A percentile compares a stretch with the other conserved stretches of the same genome.
Conservation (phyloP, 1,140 invertebrate species). For the Lethrus apterus region DNA sequence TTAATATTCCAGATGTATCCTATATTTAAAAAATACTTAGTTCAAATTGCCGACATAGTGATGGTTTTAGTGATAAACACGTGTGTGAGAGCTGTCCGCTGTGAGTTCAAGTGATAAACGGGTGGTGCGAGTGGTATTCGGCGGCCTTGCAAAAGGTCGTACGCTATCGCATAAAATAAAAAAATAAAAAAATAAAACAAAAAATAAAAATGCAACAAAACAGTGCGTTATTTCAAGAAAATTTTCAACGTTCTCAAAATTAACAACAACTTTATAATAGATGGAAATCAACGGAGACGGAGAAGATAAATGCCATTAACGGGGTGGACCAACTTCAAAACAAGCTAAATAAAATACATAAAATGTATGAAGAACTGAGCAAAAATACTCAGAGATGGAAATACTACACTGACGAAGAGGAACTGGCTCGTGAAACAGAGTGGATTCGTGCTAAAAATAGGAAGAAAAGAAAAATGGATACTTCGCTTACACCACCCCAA, state of each 20-base stretch:
- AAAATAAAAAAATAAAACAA: too few relatives aligned
- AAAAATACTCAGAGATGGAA: constrained; percentile 19
- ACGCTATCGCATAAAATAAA: too few relatives aligned
- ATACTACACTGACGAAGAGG: constrained; percentile 17
- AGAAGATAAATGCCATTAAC: constrained; percentile 15
- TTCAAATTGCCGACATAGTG: too few relatives aligned
- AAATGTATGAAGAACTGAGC: constrained; percentile 19
- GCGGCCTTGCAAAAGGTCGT: too few relatives aligned
- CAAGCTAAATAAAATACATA: constrained; percentile 13
- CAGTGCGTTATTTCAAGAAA: too few relatives aligned
- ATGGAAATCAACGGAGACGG: constrained; percentile 25
- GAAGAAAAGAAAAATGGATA: constrained; percentile 20
- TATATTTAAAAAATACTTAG: background rate
- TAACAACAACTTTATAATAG: too few relatives aligned
- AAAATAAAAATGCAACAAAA: too few relatives aligned
- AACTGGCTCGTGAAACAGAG: constrained; percentile 11
- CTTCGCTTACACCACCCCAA: constrained; percentile 14
- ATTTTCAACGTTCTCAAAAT: too few relatives aligned
- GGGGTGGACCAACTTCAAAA: constrained; percentile 15
- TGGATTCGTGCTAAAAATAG: constrained; percentile 16
- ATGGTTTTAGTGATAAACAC: too few relatives aligned
- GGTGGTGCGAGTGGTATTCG: too few relatives aligned
- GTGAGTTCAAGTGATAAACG: too few relatives aligned
- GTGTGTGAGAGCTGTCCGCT: too few relatives aligned
- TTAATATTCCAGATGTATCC: constrained; percentile 41